Base-by-base conservation (phyloP, 2,113 vertebrate genomes). In the Geothlypis trichas region DNA sequence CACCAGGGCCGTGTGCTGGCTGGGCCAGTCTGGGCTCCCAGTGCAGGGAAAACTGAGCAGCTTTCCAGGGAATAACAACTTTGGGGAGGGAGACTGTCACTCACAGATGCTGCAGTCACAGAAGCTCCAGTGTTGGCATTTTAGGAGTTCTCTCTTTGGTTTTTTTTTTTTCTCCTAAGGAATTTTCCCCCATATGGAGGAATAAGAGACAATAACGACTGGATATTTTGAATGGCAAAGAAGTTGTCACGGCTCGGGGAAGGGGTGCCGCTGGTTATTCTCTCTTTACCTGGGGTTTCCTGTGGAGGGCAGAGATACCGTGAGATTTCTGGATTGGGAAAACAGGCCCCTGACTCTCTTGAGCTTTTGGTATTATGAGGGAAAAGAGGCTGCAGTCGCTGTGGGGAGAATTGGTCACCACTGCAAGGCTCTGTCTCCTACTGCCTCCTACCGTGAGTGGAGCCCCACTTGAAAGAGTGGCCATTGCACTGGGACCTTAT, bases 1-100 rank as follows among this genome's bases (percentile, higher is more conserved):
- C n/a, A 18, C 13, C 41, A 17, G 0, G 2, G 14, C 23, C 3
- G 0, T 10, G 59, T 54, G 44, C 17, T 68, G 52, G 11, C 46
- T 30, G 55, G 74, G 47, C 75, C 72, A 33, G 46, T 10, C 10
- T 21, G 59, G 54, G 35, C 52, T 90, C 24, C 33, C 35, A 55
- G 47, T 37, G 74, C 52, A 15, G 33, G 17, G 58, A 46, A 87
- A 67, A 39, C 41, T 27, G 73, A 37, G 39, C 22, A 8, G 20
- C 33, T 68, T 77, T 77, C 51, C 41, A 84, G 23, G 68, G 30
- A 72, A 35, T 22, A n/a, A 28, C 49, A 54, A 1, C 15, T 89
- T 68, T 46, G 46, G 58, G 49, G 63, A 88, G 9, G 21, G 31
- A 55, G 15, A 10, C n/a, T 28, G 42, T 80, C 79, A 22, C n/a